Conservation (phyloP, 2,797 vertebrate species). For the Artibeus jamaicensis region DNA sequence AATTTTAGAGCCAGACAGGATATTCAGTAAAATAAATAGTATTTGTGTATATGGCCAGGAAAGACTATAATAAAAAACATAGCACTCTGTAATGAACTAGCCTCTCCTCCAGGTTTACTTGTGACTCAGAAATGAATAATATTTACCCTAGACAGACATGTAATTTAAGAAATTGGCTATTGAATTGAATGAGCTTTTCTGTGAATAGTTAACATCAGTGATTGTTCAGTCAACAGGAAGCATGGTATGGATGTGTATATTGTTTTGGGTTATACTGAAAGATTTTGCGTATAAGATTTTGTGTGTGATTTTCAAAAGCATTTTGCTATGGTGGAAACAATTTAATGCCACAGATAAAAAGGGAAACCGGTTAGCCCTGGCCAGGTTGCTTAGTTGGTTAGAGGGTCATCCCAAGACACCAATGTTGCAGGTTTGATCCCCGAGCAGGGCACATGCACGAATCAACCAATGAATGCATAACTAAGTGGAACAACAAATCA, state of each 20-base stretch:
- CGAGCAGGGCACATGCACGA: neutral
- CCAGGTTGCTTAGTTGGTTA: neutral
- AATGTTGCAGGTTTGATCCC: neutral
- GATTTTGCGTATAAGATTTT: neutral
- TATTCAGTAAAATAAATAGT: constrained; percentile 41
- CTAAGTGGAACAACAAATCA: neutral
- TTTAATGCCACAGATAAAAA: constrained; percentile 50
- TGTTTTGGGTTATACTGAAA: constrained; percentile 38
- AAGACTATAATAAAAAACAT: neutral
- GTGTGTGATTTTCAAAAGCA: constrained; percentile 19
- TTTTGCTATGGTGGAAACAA: constrained; percentile 2
- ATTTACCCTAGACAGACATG: neutral
- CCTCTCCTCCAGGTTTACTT: constrained; percentile 31
- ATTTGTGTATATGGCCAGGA: neutral
- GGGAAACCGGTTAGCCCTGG: neutral
- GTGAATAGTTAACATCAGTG: constrained; percentile 12
- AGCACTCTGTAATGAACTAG: neutral
- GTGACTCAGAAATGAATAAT: constrained; percentile 30
- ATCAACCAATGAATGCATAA: neutral
- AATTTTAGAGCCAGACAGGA: constrained; percentile 3
- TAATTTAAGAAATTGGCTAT: constrained; percentile 49
- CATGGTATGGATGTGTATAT: neutral
- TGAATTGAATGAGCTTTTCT: constrained; percentile 30
- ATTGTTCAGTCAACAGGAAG: constrained; percentile 2
- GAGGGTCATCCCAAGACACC: neutral